Base-by-base conservation (phyloP, 2,113 vertebrate genomes). In the Aegithalos caudatus region DNA sequence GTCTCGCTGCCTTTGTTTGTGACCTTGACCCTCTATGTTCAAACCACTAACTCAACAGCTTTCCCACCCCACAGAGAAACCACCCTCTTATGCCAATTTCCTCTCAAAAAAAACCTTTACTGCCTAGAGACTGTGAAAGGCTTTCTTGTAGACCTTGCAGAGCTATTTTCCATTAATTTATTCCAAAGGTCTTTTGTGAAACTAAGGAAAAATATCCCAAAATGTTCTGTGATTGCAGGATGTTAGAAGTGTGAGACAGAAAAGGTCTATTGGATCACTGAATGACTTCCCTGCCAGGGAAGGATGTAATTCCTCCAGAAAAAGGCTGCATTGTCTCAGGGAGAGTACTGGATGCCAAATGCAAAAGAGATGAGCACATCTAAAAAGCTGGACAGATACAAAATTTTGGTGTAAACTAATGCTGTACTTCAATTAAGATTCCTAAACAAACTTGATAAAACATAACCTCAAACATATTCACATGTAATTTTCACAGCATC, bases 171-270 rank as follows among this genome's bases (percentile, higher is more conserved):
- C 61, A 38, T 57, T 92, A 88, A 74, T 38, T 20, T 84, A 90
- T 95, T 95, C 88, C 69, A 90, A 96, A 93, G 69, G 73, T 79
- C 95, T 90, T 93, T 95, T 96, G 93, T 96, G 84, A 92, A 96
- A 86, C 88, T 81, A 81, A 45, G 79, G 72, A 94, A 94, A 95
- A 96, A 94, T 90, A 86, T 48, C 90, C 82, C 53, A 11, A 94
- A 95, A 90, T 35, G 72, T 96, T 97, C 90, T 88, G 80, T 88
- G 90, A 96, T 97, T 95, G 94, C 93, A 97, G 96, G 94, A 97
- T 94, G 93, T 92, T 92, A 96, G 64, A 95, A 95, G 83, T 79
- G 86, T 79, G 76, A 96, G 90, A 96, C 86, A 95, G 93, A 96
- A 96, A 95, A 96, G 82, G 90, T 94, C 86, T 96, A 38, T 86